Evolutionary conservation across 2,113 vertebrate species (phyloP), one percentile per base, ranked within the genome.

Genomic region (Pelusios castaneus): DNA sequence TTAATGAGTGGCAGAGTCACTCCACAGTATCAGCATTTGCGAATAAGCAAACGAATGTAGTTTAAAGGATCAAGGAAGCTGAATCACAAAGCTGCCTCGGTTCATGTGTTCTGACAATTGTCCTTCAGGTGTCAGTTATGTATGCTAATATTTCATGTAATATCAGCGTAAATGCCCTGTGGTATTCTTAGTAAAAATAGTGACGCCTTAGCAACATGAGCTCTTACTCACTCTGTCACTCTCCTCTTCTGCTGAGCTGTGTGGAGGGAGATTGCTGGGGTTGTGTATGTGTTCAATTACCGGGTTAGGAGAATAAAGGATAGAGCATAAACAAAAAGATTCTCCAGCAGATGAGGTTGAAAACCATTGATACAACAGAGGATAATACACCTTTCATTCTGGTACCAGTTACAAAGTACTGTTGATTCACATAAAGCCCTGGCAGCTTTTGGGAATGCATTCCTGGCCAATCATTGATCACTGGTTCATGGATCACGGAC

Each of bases 141-240:
- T 92, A 90, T 76, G 38, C 67, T 43, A 76, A 76, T 58, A 21
- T 58, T 83, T 80, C 6, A 9, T 52, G 1, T 1, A 27, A 67
- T 67, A 90, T 91, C 84, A 88, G 93, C 96, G 89, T 84, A 93
- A 92, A 80, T 49, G 82, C 77, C 58, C 88, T 63, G 25, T 87
- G 84, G 82, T 54, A 54, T 77, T 82, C 77, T 78, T n/a, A 85
- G 90, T 14, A 78, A 90, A 85, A 54, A 47, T 90, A 67, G 91
- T 10, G 73, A 78, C 58, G 88, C 67, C 94, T 84, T 5, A 82
- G 41, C 63, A 85, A 87, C 67, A 87, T 0, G 19, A 96, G 87
- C 58, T 67, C 58, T 67, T 88, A 82, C 93, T 94, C 31, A 52
- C 29, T 92, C 34, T 88, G 9, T 84, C 78, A 58, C 95, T 90